Percentiles rank a stretch among this genome's conserved stretches.
These are phyloP conservation scores for Trimorus sp. DNA, from an alignment of 2,888 invertebrate species.

Conservation along the genomic window DNA sequence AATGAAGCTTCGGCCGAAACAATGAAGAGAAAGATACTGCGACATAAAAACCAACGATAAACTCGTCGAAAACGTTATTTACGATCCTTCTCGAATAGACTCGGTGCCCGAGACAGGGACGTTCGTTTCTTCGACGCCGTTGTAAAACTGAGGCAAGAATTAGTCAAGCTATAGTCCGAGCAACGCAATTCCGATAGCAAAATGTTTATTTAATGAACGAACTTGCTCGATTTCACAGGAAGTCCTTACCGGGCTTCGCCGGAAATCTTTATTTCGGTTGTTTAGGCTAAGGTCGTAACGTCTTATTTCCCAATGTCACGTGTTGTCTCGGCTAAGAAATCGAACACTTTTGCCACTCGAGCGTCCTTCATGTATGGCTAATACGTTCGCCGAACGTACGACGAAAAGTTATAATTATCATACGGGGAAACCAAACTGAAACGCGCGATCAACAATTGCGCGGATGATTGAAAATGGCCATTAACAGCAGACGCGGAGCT, in stretches of 20 bases:
- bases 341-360: neutral
- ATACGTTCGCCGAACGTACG: conserved; percentile 1
- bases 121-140: conserved; percentile 5
- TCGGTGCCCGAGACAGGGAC: conserved; percentile 9
- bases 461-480: too few species aligned
- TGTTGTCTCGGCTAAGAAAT: conserved; percentile 19
- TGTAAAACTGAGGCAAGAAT: conserved; percentile 28
- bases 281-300: neutral
- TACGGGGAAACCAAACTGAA: conserved; percentile 18
- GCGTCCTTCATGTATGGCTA: conserved; percentile 16
- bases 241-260: neutral
- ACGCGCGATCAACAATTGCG: too few species aligned
- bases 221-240: neutral
- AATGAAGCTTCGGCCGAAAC: conserved; percentile 37
- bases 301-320: conserved; percentile 8
- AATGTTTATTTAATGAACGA: conserved; percentile 15
- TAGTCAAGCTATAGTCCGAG: conserved; percentile 21
- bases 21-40: conserved; percentile 47
- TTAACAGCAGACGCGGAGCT: too few species aligned
- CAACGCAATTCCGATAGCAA: conserved; percentile 14
- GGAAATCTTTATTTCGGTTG: conserved; percentile 13
- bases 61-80: conserved; percentile 32
- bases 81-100: conserved; percentile 28
- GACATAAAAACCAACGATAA: conserved; percentile 30
- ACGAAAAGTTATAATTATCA: conserved; percentile 21